Evolutionary conservation across 1,140 invertebrate genomes (phyloP).

Genomic region (Stegodyphus dumicola): DNA sequence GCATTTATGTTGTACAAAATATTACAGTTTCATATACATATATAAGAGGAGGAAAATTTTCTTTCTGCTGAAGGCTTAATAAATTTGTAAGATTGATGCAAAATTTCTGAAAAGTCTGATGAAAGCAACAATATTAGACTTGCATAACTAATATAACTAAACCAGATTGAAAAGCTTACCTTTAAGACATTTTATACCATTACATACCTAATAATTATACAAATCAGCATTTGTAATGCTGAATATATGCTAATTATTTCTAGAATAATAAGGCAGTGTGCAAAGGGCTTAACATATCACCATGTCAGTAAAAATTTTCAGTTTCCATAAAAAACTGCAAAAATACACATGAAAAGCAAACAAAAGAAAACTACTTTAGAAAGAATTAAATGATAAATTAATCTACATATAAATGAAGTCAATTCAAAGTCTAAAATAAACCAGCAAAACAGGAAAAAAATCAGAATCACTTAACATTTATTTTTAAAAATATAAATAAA

Average conservation of each 20-base stretch:
- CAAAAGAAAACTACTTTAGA: background rate
- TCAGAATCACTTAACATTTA: too few species aligned
- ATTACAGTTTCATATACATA: constrained; percentile 54
- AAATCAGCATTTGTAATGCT: constrained; percentile 60
- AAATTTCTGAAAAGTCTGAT: constrained; percentile 1
- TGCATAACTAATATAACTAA: constrained; percentile 41
- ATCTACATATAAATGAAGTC: background rate
- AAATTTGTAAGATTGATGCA: constrained; percentile 49
- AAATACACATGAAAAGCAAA: background rate
- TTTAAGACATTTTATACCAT: constrained; percentile 47
- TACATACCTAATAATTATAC: constrained; percentile 49
- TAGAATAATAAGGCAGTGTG: constrained; percentile 61
- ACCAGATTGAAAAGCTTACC: constrained; percentile 32
- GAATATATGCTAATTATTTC: constrained; percentile 53
- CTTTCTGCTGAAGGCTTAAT: constrained; percentile 42
- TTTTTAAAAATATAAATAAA: background rate
- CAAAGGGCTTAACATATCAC: constrained; percentile 62
- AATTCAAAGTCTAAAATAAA: background rate
- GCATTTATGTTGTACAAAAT: constrained; percentile 56
- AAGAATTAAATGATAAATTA: background rate
- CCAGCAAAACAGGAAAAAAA: too few species aligned
- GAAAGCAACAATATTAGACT: constrained; percentile 11
- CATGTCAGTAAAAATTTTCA: constrained; percentile 34
- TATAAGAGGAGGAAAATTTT: constrained; percentile 43
- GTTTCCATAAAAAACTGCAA: constrained; percentile 18